Conservation (phyloP, 2,797 vertebrate species). For the Ptychadena robeensis region DNA sequence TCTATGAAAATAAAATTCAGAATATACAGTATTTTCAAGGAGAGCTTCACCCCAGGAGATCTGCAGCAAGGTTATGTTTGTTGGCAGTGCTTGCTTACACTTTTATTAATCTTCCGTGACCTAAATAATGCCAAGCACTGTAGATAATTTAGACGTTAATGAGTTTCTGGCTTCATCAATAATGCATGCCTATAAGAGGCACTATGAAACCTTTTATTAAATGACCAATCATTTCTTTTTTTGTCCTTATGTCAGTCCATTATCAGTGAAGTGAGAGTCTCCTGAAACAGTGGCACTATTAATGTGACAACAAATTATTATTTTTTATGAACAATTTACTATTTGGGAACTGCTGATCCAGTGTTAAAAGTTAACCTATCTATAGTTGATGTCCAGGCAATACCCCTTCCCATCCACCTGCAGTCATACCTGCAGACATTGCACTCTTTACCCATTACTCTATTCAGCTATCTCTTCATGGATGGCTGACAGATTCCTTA, state of each 20-base stretch:
- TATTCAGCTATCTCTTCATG: no score
- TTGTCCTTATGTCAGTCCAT: background rate
- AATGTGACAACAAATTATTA: background rate
- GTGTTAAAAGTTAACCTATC: no score
- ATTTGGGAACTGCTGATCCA: background rate
- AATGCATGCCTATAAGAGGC: background rate
- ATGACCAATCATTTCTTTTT: background rate
- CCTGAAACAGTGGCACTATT: background rate
- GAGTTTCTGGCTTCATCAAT: conserved; percentile 11
- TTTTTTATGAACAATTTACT: no score
- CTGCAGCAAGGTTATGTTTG: background rate
- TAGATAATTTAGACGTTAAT: conserved; percentile 8
- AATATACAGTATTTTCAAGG: background rate
- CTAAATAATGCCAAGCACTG: conserved; percentile 10
- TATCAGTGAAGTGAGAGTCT: background rate
- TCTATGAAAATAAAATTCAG: conserved; percentile 7
- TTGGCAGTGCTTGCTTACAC: conserved; percentile 3
- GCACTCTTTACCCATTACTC: no score
- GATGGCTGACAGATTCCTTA: no score
- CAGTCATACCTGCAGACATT: no score
- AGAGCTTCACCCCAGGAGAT: conserved; percentile 7
- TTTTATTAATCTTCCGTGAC: conserved; percentile 1
- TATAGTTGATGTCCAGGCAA: no score
- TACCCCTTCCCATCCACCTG: no score
- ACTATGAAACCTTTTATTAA: background rate